Evolutionary conservation across 2,113 vertebrate species (phyloP), one percentile per base, ranked within the genome.

Genomic region (Crotalus viridis): DNA sequence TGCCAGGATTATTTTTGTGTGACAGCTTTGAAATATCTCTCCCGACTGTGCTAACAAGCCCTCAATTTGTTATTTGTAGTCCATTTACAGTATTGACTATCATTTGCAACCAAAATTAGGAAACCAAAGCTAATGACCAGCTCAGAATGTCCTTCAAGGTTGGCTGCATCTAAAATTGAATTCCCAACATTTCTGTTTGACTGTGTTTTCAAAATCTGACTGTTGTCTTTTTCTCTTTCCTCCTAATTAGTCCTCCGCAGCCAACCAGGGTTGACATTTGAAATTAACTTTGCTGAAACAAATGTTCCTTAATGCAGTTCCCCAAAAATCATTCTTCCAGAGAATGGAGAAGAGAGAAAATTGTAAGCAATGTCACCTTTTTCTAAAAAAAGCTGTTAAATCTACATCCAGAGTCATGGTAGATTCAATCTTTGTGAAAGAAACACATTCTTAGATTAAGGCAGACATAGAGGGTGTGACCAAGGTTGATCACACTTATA

Each of bases 141-240:
- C 91, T 59, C 93, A 1, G 8, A 74, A 81, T 88, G 89, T 94
- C 91, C 94, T 95, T 94, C 93, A 95, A 92, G 95, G 81, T 93
- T 97, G 95, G 94, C 94, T 95, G 96, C 93, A 1, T 94, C 13
- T 87, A 93, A 95, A 96, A 96, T 94, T 94, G 90, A 94, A 96
- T 59, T 94, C 93, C 90, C 2, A 0, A 90, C 91, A 85, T 93
- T 88, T 90, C 91, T 5, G 0, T 87, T 94, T 90, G 8, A 46
- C n/a, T 93, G 59, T 59, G 4, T 46, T 92, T 43, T 43, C 15
- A 57, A 57, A 59, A 86, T 59, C 24, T 61, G 56, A 92, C 4
- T 51, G 5, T 85, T 61, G 55, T 90, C 74, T 64, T 64, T 61
- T 19, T 86, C 91, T 61, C 54, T 26, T 12, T 19, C 0, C 85